These are phyloP conservation scores for Scyliorhinus canicula DNA, from an alignment of 2,797 vertebrate species.

Conservation along the genomic window DNA sequence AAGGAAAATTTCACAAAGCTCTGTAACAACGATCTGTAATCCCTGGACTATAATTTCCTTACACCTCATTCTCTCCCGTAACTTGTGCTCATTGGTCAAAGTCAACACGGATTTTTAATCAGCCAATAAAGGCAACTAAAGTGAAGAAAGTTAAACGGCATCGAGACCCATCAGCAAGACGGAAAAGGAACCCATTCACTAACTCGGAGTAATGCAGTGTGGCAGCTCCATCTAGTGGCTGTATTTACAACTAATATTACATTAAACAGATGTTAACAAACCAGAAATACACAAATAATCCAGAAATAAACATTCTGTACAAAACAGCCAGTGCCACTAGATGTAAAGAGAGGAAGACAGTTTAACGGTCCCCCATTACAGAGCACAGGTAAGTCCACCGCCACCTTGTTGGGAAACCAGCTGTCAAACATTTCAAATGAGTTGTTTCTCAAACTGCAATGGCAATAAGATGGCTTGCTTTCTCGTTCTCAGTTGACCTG, in stretches of 20 bases:
- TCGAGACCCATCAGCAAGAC: neutral
- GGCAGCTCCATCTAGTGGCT: slow-evolving; percentile 5
- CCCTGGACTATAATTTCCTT: neutral
- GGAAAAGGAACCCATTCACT: neutral
- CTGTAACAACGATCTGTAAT: neutral
- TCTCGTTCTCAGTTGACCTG: neutral
- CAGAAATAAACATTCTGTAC: neutral
- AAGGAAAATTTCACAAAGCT: neutral
- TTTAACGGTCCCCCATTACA: neutral
- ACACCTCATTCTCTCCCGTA: neutral
- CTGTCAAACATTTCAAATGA: neutral
- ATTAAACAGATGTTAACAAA: too few relatives aligned
- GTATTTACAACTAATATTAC: neutral
- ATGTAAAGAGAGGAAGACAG: too few relatives aligned
- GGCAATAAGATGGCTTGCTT: neutral
- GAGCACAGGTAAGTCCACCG: neutral
- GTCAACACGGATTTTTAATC: neutral
- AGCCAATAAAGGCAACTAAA: neutral
- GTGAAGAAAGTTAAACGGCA: neutral
- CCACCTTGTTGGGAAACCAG: neutral
- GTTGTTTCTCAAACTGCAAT: neutral
- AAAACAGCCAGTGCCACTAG: neutral
- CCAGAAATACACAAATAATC: neutral
- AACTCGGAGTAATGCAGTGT: neutral
- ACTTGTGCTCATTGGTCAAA: neutral